Evolutionary conservation across 2,797 vertebrate species (phyloP).

Genomic region (Vespertilio murinus): DNA sequence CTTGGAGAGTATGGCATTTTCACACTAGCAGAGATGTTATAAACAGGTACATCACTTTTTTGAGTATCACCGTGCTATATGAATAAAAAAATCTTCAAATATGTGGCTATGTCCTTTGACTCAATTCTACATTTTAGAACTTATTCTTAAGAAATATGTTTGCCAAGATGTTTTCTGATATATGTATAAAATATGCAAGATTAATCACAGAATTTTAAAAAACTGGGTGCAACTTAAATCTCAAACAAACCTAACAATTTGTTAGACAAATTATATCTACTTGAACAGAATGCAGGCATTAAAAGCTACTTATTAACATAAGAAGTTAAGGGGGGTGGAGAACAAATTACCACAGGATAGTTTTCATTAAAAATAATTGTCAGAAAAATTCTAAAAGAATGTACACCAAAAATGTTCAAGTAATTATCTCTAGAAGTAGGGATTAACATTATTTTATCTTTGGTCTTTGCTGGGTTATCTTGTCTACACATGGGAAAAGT

Average conservation of each 20-base stretch:
- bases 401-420: background rate
- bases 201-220: background rate
- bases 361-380: constrained; percentile 42
- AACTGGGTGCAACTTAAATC: constrained; percentile 9
- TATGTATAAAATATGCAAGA: background rate
- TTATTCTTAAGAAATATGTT: constrained; percentile 32
- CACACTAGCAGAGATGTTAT: background rate
- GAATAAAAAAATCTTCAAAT: constrained; percentile 42
- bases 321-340: background rate
- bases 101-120: background rate
- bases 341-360: background rate
- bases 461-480: background rate
- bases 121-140: constrained; percentile 41
- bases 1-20: background rate
- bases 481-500: background rate
- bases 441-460: constrained; percentile 30
- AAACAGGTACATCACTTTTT: background rate
- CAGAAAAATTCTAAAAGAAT: constrained; percentile 50
- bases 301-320: background rate
- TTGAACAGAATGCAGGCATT: constrained; percentile 17
- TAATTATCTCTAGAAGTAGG: background rate
- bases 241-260: background rate
- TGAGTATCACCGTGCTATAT: background rate
- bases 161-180: background rate
- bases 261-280: background rate